Evolutionary conservation across 1,140 invertebrate species (phyloP).

Genomic region (Octopus bimaculoides): DNA sequence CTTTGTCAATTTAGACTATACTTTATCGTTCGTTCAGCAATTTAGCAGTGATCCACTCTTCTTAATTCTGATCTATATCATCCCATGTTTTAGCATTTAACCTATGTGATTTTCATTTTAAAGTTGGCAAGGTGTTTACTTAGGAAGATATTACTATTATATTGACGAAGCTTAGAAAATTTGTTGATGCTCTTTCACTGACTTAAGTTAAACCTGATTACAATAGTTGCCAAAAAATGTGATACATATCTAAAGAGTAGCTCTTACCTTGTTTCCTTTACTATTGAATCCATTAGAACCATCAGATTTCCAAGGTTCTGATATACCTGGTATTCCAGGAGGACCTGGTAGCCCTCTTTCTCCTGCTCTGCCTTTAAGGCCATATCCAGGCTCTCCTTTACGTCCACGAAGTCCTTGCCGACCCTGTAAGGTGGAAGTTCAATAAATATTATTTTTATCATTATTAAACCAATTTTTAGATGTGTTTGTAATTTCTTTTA

Average conservation of each 20-base stretch:
- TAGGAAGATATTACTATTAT: no score
- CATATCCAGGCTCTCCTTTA: constrained; percentile 29
- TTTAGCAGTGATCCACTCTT: not conserved
- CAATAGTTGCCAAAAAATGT: no score
- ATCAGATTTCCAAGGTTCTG: not conserved
- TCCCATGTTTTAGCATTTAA: no score
- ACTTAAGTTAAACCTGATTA: no score
- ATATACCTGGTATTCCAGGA: constrained; percentile 14
- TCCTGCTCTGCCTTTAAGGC: constrained; percentile 23
- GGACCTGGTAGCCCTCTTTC: constrained; percentile 24
- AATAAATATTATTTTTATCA: not conserved
- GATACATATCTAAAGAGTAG: no score
- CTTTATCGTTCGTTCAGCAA: not conserved
- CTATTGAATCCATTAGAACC: constrained; percentile 20
- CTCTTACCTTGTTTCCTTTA: constrained; percentile 26
- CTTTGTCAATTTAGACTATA: no score
- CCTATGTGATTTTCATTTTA: no score
- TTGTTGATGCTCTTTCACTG: no score
- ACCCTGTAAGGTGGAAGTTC: constrained; percentile 19
- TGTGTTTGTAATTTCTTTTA: not conserved
- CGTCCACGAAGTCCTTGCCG: constrained; percentile 30
- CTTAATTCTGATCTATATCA: not conserved
- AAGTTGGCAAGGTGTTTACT: no score
- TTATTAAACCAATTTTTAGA: not conserved
- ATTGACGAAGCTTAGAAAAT: no score